phyloP scores from a whole-genome alignment of 2,888 invertebrate genomes.

The Dolichomitus sp. region DNA sequence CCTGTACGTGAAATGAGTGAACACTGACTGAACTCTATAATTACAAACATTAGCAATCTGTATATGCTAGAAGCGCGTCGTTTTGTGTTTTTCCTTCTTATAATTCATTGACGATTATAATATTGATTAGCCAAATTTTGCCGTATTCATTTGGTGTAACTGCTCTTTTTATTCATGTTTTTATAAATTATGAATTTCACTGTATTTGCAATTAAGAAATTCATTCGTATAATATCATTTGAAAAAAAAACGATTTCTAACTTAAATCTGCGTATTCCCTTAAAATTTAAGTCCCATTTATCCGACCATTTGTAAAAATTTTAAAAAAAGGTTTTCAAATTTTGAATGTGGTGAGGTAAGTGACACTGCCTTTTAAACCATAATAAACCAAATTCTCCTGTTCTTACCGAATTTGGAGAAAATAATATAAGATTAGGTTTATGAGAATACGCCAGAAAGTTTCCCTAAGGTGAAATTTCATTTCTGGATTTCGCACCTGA shows the following conservation, averaged over 20 bases:
- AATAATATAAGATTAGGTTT: slow-evolving; percentile 1
- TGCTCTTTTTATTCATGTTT: too few relatives aligned
- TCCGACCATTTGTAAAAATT: too few relatives aligned
- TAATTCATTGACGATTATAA: too few relatives aligned
- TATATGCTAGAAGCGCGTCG: neutral
- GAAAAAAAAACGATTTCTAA: too few relatives aligned
- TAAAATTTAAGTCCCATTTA: too few relatives aligned
- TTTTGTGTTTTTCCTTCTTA: neutral
- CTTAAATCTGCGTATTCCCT: too few relatives aligned
- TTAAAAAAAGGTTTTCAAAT: too few relatives aligned
- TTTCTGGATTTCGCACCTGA: slow-evolving; percentile 8
- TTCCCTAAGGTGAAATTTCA: slow-evolving; percentile 25
- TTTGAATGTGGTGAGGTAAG: too few relatives aligned
- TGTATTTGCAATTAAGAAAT: too few relatives aligned
- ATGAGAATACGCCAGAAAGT: slow-evolving; percentile 10
- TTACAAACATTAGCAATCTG: neutral
- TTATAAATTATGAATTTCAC: too few relatives aligned
- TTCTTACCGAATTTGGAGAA: neutral
- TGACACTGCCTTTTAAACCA: neutral
- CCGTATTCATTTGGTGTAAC: neutral
- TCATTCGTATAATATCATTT: too few relatives aligned
- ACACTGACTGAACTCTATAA: neutral
- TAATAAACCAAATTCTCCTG: neutral
- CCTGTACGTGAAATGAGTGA: neutral
- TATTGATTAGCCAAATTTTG: neutral